A percentile compares a stretch with the other conserved stretches of the same genome.
These are phyloP conservation scores for Yasuhikotakia modesta DNA, from an alignment of 2,797 vertebrate genomes.

Conservation along the genomic window DNA sequence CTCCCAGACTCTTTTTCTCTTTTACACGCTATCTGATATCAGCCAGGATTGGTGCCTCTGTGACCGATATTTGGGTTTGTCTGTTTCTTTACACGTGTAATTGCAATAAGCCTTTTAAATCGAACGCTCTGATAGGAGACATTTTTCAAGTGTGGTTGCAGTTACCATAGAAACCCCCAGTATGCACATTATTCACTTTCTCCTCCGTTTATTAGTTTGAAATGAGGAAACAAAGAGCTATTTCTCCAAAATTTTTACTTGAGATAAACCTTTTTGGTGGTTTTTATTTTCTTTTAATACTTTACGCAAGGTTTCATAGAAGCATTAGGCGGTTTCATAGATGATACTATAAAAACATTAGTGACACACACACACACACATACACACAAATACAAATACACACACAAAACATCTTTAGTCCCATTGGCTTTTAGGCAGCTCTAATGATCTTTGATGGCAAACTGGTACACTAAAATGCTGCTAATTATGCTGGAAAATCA, in stretches of 20 bases:
- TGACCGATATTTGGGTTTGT: slow-evolving; percentile 47
- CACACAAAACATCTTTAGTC: slow-evolving; percentile 44
- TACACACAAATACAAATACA: not conserved
- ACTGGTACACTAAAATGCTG: slow-evolving; percentile 61
- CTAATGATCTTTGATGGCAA: slow-evolving; percentile 55
- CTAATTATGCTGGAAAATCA: slow-evolving; percentile 59
- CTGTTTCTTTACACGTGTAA: slow-evolving; percentile 57
- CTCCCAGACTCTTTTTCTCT: not conserved
- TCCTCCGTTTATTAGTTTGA: slow-evolving; percentile 50
- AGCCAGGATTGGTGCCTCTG: slow-evolving; percentile 22
- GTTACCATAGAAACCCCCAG: slow-evolving; percentile 68
- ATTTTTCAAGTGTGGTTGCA: slow-evolving; percentile 53
- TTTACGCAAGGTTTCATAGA: slow-evolving; percentile 4
- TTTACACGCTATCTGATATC: slow-evolving; percentile 11
- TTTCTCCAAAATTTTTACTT: not conserved
- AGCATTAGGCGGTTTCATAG: slow-evolving; percentile 8
- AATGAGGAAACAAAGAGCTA: slow-evolving; percentile 10
- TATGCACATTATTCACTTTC: slow-evolving; percentile 44
- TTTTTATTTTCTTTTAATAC: slow-evolving; percentile 10
- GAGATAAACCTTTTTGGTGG: slow-evolving; percentile 1
- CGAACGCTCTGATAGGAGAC: slow-evolving; percentile 53
- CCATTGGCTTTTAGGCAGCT: slow-evolving; percentile 43
- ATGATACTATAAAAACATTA: slow-evolving; percentile 8
- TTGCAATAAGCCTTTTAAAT: slow-evolving; percentile 61
- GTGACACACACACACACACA: not conserved